Base-by-base conservation (phyloP, 2,888 invertebrate genomes). In the Watsonalla binaria region DNA sequence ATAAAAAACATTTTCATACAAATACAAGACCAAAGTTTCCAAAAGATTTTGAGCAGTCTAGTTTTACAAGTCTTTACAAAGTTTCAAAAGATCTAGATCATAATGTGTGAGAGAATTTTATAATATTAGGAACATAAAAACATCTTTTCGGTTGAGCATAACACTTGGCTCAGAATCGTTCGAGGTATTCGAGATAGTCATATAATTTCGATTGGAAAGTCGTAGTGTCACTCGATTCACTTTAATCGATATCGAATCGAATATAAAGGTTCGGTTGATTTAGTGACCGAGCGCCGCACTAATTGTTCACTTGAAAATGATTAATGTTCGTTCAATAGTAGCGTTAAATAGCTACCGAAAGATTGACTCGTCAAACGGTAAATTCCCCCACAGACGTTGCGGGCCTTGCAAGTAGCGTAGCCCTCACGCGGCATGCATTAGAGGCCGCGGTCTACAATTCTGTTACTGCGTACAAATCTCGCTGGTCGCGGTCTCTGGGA, bases 401-500 rank as follows among this genome's bases (percentile, higher is more conserved):
- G 8, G 37, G 11, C 11, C 42, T 0, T 1, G 42, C 11, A 5
- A 39, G 5, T 11, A 42, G 11, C 42, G 5, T 11, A 42, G 42
- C 8, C 42, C 42, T 8, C 42, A 42, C 42, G 4, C 42, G 34
- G 6, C 15, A 33, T 11, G 47, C 42, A 14, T 33, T 24, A 15
- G 8, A 49, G 48, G 52, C 52, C 11, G 42, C 11, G 55, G 54
- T 59, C 63, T 76, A 77, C 57, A 77, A 70, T 53, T 77, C 76
- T 0, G 96, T 94, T 63, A 96, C 95, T 51, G 95, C 95, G 77
- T 95, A 96, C 62, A 96, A 78, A 78, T 94, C 93, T 54, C 92
- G 87, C 58, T 89, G 86, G 68, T 88, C 92, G 63, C 84, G 81
- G 46, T 42, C 53, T 90, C 76, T 62, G 56, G 35, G 55, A 37